phyloP scores from a whole-genome alignment of 2,797 vertebrate genomes.

The Catharus ustulatus region DNA sequence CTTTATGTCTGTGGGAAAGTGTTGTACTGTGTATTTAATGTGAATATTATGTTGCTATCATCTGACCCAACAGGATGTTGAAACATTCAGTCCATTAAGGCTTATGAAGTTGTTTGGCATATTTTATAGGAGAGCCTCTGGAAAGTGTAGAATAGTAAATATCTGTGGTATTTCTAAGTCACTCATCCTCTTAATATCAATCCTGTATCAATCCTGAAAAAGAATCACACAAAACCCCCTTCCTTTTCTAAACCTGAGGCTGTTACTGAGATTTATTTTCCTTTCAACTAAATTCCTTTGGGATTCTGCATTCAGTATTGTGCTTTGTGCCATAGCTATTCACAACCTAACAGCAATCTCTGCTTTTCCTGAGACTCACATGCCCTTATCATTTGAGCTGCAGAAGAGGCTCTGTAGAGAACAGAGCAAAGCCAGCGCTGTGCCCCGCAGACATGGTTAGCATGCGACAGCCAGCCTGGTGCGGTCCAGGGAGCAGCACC shows the following conservation, averaged over 20 bases:
- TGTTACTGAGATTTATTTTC: neutral
- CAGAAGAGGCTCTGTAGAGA: neutral
- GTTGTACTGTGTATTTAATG: neutral
- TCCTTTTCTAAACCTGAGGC: neutral
- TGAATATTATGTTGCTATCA: neutral
- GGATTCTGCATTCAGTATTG: neutral
- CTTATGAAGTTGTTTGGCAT: neutral
- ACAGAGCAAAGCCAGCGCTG: neutral
- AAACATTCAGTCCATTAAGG: neutral
- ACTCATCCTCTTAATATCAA: neutral
- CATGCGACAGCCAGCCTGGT: neutral
- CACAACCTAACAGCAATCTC: neutral
- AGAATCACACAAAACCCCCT: neutral
- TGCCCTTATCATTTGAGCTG: neutral
- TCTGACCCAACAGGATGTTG: neutral
- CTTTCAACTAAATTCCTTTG: neutral
- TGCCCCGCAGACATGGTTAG: neutral
- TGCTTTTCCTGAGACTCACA: neutral
- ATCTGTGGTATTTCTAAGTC: conserved; percentile 4
- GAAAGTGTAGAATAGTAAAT: neutral
- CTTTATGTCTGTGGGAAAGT: neutral
- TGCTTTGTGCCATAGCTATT: neutral
- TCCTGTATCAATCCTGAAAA: neutral
- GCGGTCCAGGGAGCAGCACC: neutral
- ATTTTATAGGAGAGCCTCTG: neutral